Base-by-base conservation (phyloP, 2,888 invertebrate species). In the Agonopterix alstromeriana region DNA sequence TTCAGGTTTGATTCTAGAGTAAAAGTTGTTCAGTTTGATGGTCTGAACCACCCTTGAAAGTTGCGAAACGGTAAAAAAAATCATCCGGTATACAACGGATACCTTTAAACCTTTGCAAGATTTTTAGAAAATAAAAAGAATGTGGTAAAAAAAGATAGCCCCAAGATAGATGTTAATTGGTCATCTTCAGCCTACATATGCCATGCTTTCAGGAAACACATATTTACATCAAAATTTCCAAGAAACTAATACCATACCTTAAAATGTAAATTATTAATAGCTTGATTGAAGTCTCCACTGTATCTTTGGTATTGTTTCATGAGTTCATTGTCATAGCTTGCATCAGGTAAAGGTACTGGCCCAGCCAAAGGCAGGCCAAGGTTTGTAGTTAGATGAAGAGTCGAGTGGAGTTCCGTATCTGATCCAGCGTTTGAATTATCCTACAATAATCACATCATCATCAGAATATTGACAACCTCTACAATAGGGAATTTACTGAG, bases 231-330 rank as follows among this genome's bases (percentile, higher is more conserved):
- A 27, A 27, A 27, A 27, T 27, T 27, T 27, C 3, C 27, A 27
- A 27, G 27, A 27, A 27, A 27, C 1, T 2, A 17, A 5, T 7
- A 7, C 27, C 3, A 10, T 63, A 84, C 90, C 91, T 91, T 90
- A 79, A 91, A 82, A 59, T 83, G 77, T 36, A 87, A 56, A 54
- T 73, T 78, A 36, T 57, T 79, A 10, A 92, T 91, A 3, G 94
- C 92, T 57, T 95, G 94, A 55, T 93, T 93, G 71, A 94, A 95
- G 66, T 95, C 95, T 1, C 92, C 93, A 46, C 94, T 93, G 70
- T 93, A 94, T 56, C 91, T 74, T 56, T 85, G 84, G 48, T 83
- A 86, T 48, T 80, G 81, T 45, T 82, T 86, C 76, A 89, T 83
- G 27, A 85, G 65, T 42, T 86, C 82, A 41, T 82, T 84, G 38